Evolutionary conservation across 2,797 vertebrate species (phyloP).

Genomic region (Sardinella longiceps): DNA sequence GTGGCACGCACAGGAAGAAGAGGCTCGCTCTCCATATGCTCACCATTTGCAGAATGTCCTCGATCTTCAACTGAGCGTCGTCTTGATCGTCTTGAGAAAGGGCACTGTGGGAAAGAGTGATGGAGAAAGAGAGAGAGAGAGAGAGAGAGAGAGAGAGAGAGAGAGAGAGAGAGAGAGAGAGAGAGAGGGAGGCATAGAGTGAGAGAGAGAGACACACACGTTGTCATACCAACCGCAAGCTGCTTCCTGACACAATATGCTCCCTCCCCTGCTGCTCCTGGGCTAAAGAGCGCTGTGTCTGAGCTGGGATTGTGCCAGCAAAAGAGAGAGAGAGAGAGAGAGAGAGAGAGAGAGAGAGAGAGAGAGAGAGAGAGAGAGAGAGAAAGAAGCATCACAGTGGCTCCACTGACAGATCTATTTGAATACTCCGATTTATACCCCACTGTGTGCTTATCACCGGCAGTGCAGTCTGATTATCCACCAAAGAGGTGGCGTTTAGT

Average conservation of each 20-base stretch:
- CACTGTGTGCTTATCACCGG: slow-evolving; percentile 1
- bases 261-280: not conserved
- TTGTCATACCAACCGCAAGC: slow-evolving; percentile 25
- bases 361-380: too few relatives aligned
- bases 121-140: not conserved
- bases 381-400: not conserved
- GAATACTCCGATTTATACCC: not conserved
- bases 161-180: not conserved
- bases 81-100: slow-evolving; percentile 96
- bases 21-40: slow-evolving; percentile 57
- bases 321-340: too few relatives aligned
- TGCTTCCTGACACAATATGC: not conserved
- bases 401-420: not conserved
- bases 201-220: not conserved
- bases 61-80: slow-evolving; percentile 88
- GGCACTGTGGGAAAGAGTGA: slow-evolving; percentile 61
- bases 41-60: slow-evolving; percentile 91
- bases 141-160: not conserved
- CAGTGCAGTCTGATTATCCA: not conserved
- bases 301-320: not conserved
- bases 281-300: not conserved
- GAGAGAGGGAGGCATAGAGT: not conserved
- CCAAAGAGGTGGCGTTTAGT: not conserved
- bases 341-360: too few relatives aligned
- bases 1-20: not conserved